phyloP scores from a whole-genome alignment of 2,797 vertebrate species.

The Pristis pectinata region DNA sequence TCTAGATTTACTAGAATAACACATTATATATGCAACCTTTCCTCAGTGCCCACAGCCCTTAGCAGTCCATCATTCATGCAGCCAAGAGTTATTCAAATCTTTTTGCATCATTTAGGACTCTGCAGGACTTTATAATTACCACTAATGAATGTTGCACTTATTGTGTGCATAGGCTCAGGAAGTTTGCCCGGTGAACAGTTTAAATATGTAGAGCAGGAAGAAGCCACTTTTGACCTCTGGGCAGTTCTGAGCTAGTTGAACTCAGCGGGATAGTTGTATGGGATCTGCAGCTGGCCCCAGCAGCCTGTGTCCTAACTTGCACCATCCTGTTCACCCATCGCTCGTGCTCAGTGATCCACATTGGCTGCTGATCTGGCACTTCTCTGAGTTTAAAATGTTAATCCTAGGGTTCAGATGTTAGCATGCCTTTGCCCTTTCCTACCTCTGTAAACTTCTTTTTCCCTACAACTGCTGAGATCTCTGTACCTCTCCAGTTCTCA shows the following conservation, averaged over 20 bases:
- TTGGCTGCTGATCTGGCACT: not conserved
- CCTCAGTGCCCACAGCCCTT: not conserved
- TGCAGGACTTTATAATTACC: not conserved
- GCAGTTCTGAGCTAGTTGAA: not conserved
- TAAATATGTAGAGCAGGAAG: not conserved
- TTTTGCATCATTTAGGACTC: not conserved
- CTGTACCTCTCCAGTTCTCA: not conserved
- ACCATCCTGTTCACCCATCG: not conserved
- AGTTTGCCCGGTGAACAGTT: not conserved
- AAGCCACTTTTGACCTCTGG: not conserved
- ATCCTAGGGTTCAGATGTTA: not conserved
- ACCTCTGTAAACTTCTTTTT: not conserved
- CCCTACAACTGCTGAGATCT: not conserved
- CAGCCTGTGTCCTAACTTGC: not conserved
- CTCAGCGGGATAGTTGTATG: not conserved
- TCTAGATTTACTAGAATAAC: slow-evolving; percentile 17
- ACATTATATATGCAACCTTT: not conserved
- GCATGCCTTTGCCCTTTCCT: not conserved
- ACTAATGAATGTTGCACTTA: not conserved
- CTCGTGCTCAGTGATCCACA: not conserved
- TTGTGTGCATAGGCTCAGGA: not conserved
- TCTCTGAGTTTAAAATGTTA: not conserved
- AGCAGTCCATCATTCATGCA: not conserved
- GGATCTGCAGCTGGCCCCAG: not conserved
- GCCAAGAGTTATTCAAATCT: not conserved